phyloP scores from a whole-genome alignment of 2,797 vertebrate genomes.

The Coilia nasus region DNA sequence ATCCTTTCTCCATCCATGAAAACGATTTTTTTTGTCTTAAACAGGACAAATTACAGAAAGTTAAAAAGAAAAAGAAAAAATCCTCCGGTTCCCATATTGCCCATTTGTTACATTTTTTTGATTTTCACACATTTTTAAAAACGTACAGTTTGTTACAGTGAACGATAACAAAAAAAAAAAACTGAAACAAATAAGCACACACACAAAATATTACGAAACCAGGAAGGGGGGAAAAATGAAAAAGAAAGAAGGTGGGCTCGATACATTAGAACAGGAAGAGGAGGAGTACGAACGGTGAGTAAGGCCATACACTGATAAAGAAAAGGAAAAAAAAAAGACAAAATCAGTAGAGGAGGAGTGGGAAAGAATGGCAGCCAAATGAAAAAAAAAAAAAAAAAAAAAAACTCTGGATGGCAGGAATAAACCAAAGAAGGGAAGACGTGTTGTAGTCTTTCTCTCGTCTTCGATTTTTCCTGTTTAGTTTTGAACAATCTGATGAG shows the following conservation, averaged over 20 bases:
- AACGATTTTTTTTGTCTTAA: neutral
- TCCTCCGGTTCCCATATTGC: conserved; percentile 44
- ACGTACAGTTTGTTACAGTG: conserved; percentile 17
- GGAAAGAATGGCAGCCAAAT: conserved; percentile 51
- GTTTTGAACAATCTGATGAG: too few species aligned
- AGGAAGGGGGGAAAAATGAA: neutral
- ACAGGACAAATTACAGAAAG: conserved; percentile 11
- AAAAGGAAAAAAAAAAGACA: conserved; percentile 8
- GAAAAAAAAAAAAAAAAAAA: conserved; percentile 61
- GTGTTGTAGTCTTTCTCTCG: neutral
- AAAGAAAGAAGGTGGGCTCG: neutral
- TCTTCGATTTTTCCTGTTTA: too few species aligned
- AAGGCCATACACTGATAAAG: conserved; percentile 27
- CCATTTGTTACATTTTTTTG: conserved; percentile 36
- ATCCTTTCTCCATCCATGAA: neutral
- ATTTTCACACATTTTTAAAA: conserved; percentile 45
- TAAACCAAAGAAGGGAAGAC: neutral
- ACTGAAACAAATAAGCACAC: neutral
- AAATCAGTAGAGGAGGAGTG: conserved; percentile 19
- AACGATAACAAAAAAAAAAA: neutral
- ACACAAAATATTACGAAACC: neutral
- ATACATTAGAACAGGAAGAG: neutral
- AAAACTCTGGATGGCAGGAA: neutral
- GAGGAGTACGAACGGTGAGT: neutral
- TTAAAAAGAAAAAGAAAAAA: conserved; percentile 50